A percentile compares a stretch with the other conserved stretches of the same genome.
phyloP scores from a whole-genome alignment of 2,797 vertebrate species.

The Rhincodon typus region DNA sequence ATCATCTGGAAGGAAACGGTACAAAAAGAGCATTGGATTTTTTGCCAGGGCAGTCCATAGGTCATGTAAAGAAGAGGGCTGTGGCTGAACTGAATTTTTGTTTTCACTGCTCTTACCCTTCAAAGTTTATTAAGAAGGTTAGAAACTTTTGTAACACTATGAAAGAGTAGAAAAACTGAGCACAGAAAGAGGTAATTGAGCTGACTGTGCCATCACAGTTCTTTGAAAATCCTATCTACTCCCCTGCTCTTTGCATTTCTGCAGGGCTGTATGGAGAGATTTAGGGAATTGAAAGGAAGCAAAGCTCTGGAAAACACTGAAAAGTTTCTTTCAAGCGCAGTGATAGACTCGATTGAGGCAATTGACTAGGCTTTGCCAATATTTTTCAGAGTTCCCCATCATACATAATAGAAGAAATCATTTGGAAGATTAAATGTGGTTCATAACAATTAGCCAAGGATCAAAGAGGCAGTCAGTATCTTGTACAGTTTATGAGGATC shows the following conservation, averaged over 20 bases:
- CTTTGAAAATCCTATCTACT: background rate
- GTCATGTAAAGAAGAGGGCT: background rate
- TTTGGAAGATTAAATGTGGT: background rate
- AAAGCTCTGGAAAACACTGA: background rate
- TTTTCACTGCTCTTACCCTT: conserved; percentile 39
- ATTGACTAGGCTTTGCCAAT: background rate
- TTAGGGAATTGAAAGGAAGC: background rate
- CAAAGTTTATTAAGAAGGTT: background rate
- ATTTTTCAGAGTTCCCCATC: background rate
- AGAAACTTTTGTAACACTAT: background rate
- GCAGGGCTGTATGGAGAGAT: background rate
- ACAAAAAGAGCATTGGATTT: background rate
- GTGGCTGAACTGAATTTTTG: conserved; percentile 7
- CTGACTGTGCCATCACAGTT: background rate
- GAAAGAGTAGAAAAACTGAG: background rate
- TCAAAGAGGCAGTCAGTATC: background rate
- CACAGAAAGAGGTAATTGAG: background rate
- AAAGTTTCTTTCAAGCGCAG: background rate
- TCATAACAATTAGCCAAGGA: background rate
- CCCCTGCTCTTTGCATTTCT: background rate
- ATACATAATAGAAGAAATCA: background rate
- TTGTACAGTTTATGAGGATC: background rate
- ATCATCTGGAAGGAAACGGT: background rate
- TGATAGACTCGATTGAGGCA: background rate
- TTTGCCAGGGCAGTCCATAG: background rate